Conservation (phyloP, 2,113 vertebrate species). For the Rhadina sibilatrix region DNA sequence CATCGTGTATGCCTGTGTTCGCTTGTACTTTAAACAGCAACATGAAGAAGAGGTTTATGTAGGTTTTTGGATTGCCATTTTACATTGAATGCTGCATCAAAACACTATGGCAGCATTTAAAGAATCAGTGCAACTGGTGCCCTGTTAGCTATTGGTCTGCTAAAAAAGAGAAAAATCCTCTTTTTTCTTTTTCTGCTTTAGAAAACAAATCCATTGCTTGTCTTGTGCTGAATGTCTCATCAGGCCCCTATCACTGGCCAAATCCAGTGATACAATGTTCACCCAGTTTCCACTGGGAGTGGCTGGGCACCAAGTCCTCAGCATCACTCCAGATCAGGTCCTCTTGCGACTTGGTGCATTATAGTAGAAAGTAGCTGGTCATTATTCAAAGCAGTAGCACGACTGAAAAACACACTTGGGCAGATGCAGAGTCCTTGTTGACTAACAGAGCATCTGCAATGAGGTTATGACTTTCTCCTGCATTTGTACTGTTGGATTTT, state of each 20-base stretch:
- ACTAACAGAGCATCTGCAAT: not conserved
- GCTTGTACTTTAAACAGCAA: not conserved
- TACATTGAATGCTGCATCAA: not conserved
- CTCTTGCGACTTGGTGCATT: not conserved
- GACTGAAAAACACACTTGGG: not conserved
- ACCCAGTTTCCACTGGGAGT: not conserved
- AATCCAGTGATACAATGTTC: not conserved
- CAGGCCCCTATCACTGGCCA: rapidly evolving
- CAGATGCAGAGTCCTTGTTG: not conserved
- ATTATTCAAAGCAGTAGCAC: not conserved
- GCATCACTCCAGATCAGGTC: not conserved
- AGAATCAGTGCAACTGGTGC: not conserved
- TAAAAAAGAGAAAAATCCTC: rapidly evolving
- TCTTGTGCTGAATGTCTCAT: not conserved
- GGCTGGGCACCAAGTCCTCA: not conserved
- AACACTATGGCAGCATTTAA: not conserved
- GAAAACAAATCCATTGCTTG: not conserved
- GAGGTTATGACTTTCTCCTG: not conserved
- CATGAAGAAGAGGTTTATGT: not conserved
- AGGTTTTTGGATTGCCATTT: not conserved
- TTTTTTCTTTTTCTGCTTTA: not conserved
- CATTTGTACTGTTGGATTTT: not conserved
- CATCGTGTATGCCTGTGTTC: rapidly evolving
- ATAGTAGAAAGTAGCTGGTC: not conserved
- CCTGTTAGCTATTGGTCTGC: rapidly evolving